These are phyloP conservation scores for Zosterops japonicus DNA, from an alignment of 2,113 vertebrate species.

Conservation along the genomic window DNA sequence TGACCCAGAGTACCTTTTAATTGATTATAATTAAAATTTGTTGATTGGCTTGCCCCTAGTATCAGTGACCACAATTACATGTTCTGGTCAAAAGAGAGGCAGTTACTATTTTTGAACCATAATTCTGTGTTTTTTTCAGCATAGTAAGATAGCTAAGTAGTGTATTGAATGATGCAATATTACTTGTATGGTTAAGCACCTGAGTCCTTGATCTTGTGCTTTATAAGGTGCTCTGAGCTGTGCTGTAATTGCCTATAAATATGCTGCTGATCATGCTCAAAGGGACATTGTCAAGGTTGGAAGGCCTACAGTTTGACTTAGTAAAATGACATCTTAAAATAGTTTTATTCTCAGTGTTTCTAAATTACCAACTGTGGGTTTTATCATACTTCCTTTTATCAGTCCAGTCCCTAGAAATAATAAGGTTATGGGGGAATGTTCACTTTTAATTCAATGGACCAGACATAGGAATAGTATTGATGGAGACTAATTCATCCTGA, in stretches of 20 bases:
- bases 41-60: background rate
- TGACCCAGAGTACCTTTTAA: background rate
- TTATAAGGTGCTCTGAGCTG: slow-evolving; percentile 16
- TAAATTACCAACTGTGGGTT: background rate
- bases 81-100: background rate
- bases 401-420: background rate
- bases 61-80: background rate
- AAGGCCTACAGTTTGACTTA: background rate
- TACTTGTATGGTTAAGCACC: background rate
- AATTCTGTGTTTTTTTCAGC: background rate
- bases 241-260: slow-evolving; percentile 21
- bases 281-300: background rate
- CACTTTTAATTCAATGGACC: background rate
- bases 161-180: background rate
- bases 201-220: slow-evolving; percentile 36
- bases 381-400: background rate
- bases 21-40: background rate
- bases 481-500: background rate
- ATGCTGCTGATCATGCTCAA: background rate
- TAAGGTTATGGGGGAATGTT: background rate
- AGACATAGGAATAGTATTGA: background rate
- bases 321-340: background rate
- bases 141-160: background rate
- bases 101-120: background rate
- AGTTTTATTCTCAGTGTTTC: slow-evolving; percentile 7